Percentiles rank a stretch among this genome's conserved stretches.
phyloP scores from a whole-genome alignment of 2,113 vertebrate species.

The Australoheros scitulus region DNA sequence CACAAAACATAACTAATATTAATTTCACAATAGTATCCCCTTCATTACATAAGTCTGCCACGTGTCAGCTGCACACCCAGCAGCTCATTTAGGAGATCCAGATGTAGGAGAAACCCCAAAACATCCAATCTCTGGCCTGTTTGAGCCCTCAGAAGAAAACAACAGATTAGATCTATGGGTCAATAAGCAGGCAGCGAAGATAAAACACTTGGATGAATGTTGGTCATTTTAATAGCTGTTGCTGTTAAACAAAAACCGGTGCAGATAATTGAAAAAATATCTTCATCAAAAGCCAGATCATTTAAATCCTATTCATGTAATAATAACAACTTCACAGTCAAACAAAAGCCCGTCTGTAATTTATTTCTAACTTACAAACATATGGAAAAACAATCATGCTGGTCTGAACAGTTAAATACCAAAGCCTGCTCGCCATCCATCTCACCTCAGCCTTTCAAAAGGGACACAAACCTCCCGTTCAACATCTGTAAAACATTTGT shows the following conservation, averaged over 20 bases:
- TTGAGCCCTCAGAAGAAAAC: neutral
- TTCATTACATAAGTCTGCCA: slow-evolving; percentile 46
- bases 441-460: slow-evolving; percentile 9
- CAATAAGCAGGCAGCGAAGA: neutral
- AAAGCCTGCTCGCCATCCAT: slow-evolving; percentile 4
- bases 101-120: slow-evolving; percentile 38
- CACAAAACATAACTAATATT: neutral
- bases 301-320: neutral
- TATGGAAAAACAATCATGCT: slow-evolving; percentile 25
- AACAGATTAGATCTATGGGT: neutral
- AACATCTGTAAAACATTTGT: slow-evolving; percentile 76
- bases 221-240: neutral
- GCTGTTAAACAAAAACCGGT: neutral
- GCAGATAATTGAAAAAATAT: neutral
- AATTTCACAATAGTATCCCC: neutral
- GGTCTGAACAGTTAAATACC: slow-evolving; percentile 14
- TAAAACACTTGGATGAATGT: neutral
- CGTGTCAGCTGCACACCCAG: slow-evolving; percentile 8
- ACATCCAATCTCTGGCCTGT: slow-evolving; percentile 19
- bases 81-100: slow-evolving; percentile 55
- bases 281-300: neutral
- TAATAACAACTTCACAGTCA: neutral
- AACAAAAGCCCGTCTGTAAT: neutral
- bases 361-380: slow-evolving; percentile 12
- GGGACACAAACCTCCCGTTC: slow-evolving; percentile 27